phyloP scores from a whole-genome alignment of 2,888 invertebrate species.

The Xiphydria camelus region DNA sequence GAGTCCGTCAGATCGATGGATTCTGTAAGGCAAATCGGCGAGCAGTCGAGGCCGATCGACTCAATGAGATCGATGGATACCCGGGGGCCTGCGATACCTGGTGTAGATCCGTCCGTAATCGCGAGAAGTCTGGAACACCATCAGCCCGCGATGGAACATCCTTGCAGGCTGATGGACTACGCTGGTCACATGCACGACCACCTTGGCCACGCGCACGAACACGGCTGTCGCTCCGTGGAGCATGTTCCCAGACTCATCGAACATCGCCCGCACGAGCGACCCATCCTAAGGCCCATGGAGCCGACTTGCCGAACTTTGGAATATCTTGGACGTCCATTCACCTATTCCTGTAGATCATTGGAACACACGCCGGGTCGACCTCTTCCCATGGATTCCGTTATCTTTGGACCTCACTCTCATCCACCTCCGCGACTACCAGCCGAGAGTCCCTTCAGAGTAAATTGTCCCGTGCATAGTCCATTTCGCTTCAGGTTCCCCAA shows the following conservation, averaged over 20 bases:
- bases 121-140: conserved; percentile 38
- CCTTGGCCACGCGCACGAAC: conserved; percentile 41
- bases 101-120: conserved; percentile 25
- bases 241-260: conserved; percentile 48
- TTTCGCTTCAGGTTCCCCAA: conserved; percentile 68
- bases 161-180: conserved; percentile 51
- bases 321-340: conserved; percentile 40
- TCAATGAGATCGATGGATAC: conserved; percentile 33
- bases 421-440: conserved; percentile 59
- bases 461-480: conserved; percentile 77
- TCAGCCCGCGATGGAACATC: conserved; percentile 47
- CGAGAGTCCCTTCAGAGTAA: conserved; percentile 60
- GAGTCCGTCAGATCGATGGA: conserved; percentile 54
- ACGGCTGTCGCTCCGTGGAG: conserved; percentile 50
- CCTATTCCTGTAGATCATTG: conserved; percentile 48
- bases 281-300: conserved; percentile 31
- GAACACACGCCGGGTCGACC: conserved; percentile 59
- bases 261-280: conserved; percentile 44
- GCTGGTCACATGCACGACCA: conserved; percentile 47
- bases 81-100: conserved; percentile 15
- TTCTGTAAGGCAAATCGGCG: conserved; percentile 42
- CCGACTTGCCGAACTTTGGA: conserved; percentile 38
- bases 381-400: conserved; percentile 59
- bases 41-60: conserved; percentile 41
- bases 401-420: conserved; percentile 60